Evolutionary conservation across 2,888 invertebrate genomes (phyloP).

Genomic region (Meteorus cinctellus): DNA sequence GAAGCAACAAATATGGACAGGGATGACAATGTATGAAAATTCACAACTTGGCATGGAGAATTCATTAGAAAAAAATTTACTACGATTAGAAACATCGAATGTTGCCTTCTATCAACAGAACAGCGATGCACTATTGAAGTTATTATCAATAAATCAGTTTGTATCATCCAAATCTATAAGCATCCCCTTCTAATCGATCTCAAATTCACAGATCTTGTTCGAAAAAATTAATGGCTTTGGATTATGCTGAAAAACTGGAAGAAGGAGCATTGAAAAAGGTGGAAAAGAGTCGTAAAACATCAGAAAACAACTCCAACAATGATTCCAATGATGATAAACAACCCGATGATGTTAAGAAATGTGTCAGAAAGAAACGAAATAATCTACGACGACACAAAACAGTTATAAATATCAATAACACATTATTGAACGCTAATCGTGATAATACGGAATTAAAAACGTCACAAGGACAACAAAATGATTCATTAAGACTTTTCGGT

Average conservation of each 20-base stretch:
- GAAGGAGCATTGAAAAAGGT: constrained; percentile 58
- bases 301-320: constrained; percentile 51
- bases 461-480: constrained; percentile 42
- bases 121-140: constrained; percentile 78
- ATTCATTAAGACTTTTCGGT: constrained; percentile 60
- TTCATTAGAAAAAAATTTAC: constrained; percentile 70
- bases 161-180: not conserved
- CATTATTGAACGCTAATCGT: not conserved
- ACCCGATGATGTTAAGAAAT: constrained; percentile 58
- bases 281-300: constrained; percentile 51
- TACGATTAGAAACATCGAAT: constrained; percentile 81
- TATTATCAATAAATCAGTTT: constrained; percentile 49
- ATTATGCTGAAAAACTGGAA: constrained; percentile 51
- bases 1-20: constrained; percentile 85
- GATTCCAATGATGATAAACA: constrained; percentile 54
- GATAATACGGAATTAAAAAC: not conserved
- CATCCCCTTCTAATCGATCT: constrained; percentile 21
- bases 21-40: constrained; percentile 74
- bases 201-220: constrained; percentile 77
- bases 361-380: constrained; percentile 63
- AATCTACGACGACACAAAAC: constrained; percentile 61
- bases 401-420: constrained; percentile 47
- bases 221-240: constrained; percentile 76
- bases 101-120: constrained; percentile 77
- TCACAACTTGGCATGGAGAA: constrained; percentile 42